These are phyloP conservation scores for Plebejus argus DNA, from an alignment of 2,888 invertebrate species.

Conservation along the genomic window DNA sequence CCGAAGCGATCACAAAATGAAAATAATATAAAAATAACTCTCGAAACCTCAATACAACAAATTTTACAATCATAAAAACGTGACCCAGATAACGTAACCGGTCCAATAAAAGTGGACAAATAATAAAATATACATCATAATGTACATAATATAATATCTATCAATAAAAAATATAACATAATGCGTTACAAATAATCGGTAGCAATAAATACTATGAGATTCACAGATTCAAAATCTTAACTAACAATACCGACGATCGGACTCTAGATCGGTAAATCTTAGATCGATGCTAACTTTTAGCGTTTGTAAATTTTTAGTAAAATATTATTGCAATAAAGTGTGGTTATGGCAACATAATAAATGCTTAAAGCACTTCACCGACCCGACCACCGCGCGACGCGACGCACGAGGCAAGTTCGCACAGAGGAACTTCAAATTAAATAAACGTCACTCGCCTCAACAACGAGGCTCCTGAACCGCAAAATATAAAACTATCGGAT, in stretches of 20 bases:
- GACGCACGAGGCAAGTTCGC: slow-evolving; percentile 66
- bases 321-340: slow-evolving; percentile 81
- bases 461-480: slow-evolving; percentile 67
- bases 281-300: slow-evolving; percentile 67
- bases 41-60: slow-evolving; percentile 75
- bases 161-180: slow-evolving; percentile 77
- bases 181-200: slow-evolving; percentile 76
- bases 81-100: slow-evolving; percentile 74
- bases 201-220: slow-evolving; percentile 81
- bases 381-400: slow-evolving; percentile 72
- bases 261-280: slow-evolving; percentile 72
- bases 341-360: slow-evolving; percentile 82
- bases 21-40: slow-evolving; percentile 63
- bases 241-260: slow-evolving; percentile 78
- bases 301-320: slow-evolving; percentile 78
- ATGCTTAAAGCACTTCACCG: slow-evolving; percentile 82
- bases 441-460: slow-evolving; percentile 68
- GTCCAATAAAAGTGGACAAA: slow-evolving; percentile 71
- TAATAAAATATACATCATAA: slow-evolving; percentile 81
- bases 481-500: slow-evolving; percentile 79
- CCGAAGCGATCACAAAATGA: slow-evolving; percentile 63
- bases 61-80: slow-evolving; percentile 75
- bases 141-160: slow-evolving; percentile 80
- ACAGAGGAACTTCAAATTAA: slow-evolving; percentile 78
- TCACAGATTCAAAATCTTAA: slow-evolving; percentile 81